Conservation (phyloP, 92 coral and sea anemone genomes). For the Umimayanthus kanabou region DNA sequence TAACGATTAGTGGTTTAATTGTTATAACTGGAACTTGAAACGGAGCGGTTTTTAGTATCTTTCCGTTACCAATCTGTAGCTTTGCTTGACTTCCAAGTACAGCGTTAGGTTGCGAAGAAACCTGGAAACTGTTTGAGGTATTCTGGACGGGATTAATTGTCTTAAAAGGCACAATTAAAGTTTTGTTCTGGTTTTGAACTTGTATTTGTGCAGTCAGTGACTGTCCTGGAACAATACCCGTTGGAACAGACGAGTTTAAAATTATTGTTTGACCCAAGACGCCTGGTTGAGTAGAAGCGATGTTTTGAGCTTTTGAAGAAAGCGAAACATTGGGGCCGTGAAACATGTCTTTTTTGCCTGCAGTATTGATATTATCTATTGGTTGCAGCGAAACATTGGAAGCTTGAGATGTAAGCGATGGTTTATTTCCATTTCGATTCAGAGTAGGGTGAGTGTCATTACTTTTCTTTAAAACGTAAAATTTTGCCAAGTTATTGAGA, state of each 20-base stretch:
- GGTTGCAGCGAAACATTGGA: neutral
- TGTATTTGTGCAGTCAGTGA: neutral
- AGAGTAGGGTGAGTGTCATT: neutral
- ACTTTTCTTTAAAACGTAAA: slow-evolving; percentile 24
- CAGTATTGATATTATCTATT: neutral
- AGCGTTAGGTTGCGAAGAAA: neutral
- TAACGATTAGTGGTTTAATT: slow-evolving; percentile 31
- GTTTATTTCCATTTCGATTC: neutral
- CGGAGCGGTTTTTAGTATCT: neutral
- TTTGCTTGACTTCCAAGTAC: neutral
- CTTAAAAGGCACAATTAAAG: neutral
- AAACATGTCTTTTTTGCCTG: neutral
- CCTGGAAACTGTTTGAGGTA: slow-evolving; percentile 12
- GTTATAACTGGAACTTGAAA: slow-evolving; percentile 16
- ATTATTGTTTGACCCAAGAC: neutral
- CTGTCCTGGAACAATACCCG: neutral
- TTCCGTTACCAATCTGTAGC: neutral
- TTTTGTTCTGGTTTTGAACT: neutral
- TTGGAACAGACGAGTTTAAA: neutral
- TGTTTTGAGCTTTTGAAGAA: neutral
- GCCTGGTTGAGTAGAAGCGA: neutral
- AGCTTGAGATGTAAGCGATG: neutral
- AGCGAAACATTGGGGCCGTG: neutral
- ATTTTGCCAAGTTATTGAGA: slow-evolving; percentile 26
- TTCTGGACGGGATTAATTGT: neutral